phyloP scores from a whole-genome alignment of 2,797 vertebrate species.

The Darevskia mixta region DNA sequence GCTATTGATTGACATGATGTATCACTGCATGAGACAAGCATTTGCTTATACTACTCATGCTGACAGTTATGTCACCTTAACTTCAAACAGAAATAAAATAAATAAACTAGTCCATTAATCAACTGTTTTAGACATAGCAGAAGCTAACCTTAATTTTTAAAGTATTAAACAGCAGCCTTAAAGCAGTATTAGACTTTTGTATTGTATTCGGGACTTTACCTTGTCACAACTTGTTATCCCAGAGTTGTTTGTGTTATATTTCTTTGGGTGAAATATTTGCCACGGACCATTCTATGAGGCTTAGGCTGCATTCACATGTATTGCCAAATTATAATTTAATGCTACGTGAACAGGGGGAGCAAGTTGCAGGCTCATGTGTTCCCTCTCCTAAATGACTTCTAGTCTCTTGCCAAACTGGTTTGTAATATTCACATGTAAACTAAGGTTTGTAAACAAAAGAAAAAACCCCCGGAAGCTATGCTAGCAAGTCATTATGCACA shows the following conservation, averaged over 20 bases:
- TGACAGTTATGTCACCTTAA: not conserved
- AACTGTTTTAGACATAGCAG: not conserved
- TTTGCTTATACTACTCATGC: not conserved
- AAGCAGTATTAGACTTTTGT: too few species aligned
- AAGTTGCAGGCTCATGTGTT: not conserved
- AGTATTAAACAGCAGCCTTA: not conserved
- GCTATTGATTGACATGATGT: not conserved
- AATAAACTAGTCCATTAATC: not conserved
- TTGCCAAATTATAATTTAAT: not conserved
- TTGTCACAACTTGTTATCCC: not conserved
- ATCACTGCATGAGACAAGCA: not conserved
- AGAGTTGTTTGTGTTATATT: not conserved
- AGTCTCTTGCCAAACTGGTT: not conserved
- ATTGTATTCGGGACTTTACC: too few species aligned
- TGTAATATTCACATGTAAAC: not conserved
- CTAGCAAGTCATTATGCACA: too few species aligned
- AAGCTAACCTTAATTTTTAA: not conserved
- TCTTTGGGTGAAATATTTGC: not conserved
- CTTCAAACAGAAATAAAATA: not conserved
- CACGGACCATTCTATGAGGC: not conserved
- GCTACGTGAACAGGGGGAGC: not conserved
- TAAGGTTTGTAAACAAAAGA: not conserved
- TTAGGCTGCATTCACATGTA: not conserved
- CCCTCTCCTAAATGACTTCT: too few species aligned
- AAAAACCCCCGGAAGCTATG: too few species aligned